Evolutionary conservation across 2,113 vertebrate species (phyloP).

Genomic region (Vombatus ursinus): DNA sequence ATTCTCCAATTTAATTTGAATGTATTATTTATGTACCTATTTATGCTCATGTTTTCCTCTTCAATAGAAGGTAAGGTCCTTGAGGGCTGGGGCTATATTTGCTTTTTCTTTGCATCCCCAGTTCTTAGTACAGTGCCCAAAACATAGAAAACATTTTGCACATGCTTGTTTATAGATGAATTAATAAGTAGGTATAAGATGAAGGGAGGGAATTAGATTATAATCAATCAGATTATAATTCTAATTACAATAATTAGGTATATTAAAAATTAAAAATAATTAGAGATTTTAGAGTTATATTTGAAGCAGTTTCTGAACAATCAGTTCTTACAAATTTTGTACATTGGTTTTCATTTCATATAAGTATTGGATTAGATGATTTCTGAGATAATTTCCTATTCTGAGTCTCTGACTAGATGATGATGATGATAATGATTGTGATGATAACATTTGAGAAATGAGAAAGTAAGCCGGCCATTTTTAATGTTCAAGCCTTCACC

Average conservation of each 20-base stretch:
- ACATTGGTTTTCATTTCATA: background rate
- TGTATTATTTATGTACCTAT: background rate
- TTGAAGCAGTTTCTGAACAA: background rate
- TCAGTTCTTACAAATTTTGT: background rate
- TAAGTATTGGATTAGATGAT: background rate
- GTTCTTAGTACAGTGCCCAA: background rate
- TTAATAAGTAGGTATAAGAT: background rate
- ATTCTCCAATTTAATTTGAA: background rate
- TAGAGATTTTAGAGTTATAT: background rate
- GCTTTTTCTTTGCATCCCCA: background rate
- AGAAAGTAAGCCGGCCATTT: background rate
- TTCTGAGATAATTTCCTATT: background rate
- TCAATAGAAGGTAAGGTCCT: background rate
- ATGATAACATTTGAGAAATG: background rate
- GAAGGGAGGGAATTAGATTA: background rate
- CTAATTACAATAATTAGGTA: too few relatives aligned
- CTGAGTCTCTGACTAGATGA: background rate
- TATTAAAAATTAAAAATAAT: background rate
- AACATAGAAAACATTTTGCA: background rate
- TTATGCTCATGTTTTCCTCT: background rate
- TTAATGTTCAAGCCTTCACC: background rate
- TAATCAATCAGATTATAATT: background rate
- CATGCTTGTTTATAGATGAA: background rate
- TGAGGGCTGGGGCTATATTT: background rate
- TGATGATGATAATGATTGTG: background rate